Evolutionary conservation across 2,113 vertebrate species (phyloP).

Genomic region (Lophura nycthemera): DNA sequence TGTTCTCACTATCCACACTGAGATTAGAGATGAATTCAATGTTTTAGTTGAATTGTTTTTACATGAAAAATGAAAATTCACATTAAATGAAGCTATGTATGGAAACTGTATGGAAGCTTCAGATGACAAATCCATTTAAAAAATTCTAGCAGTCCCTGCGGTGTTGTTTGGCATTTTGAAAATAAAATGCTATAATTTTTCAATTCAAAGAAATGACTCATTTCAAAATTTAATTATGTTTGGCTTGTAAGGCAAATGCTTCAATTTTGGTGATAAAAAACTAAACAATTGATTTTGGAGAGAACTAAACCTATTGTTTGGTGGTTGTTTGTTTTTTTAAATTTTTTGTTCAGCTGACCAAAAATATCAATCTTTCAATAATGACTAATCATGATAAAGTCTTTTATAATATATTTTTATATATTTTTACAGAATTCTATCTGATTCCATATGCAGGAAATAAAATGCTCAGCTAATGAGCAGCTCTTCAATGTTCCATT

Average conservation of each 20-base stretch:
- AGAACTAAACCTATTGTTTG: not conserved
- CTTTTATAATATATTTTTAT: not conserved
- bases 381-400: not conserved
- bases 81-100: not conserved
- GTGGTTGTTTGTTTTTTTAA: not conserved
- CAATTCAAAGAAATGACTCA: not conserved
- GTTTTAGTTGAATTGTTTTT: not conserved
- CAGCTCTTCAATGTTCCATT: not conserved
- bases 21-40: not conserved
- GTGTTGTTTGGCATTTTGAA: not conserved
- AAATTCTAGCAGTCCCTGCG: not conserved
- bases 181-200: not conserved
- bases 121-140: not conserved
- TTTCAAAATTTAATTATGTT: not conserved
- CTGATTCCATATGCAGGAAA: not conserved
- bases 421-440: not conserved
- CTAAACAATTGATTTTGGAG: not conserved
- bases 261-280: not conserved
- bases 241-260: not conserved
- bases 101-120: not conserved
- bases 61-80: not conserved
- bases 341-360: not conserved
- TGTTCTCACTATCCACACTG: not conserved
- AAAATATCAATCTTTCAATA: not conserved
- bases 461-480: not conserved